phyloP scores from a whole-genome alignment of 2,113 vertebrate genomes.

The Poecile atricapillus region DNA sequence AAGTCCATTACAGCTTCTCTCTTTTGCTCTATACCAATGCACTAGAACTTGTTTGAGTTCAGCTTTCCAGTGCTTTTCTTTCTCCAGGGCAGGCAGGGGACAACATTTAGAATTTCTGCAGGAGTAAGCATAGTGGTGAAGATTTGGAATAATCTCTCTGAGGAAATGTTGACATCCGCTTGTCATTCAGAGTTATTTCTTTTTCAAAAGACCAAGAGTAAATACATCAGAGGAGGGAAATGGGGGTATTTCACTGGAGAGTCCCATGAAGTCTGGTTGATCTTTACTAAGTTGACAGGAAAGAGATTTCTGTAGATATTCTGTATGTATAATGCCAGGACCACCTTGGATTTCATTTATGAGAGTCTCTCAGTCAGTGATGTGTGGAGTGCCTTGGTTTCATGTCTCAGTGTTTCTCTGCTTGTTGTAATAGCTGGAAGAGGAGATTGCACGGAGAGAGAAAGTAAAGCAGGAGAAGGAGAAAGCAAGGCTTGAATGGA shows the following conservation, averaged over 20 bases:
- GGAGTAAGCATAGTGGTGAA: not conserved
- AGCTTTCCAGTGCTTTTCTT: not conserved
- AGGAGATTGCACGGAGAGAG: slow-evolving; percentile 72
- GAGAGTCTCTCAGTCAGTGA: not conserved
- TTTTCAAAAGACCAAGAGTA: not conserved
- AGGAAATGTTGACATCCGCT: not conserved
- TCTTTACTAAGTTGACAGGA: not conserved
- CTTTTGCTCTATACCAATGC: not conserved
- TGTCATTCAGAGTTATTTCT: not conserved
- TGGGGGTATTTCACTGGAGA: not conserved
- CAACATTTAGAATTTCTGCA: not conserved
- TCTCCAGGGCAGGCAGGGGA: not conserved
- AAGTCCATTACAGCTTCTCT: not conserved
- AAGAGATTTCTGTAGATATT: not conserved
- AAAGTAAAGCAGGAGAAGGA: slow-evolving; percentile 44
- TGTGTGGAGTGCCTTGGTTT: not conserved
- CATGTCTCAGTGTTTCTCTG: not conserved
- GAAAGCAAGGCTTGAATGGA: slow-evolving; percentile 59
- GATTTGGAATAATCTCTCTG: not conserved
- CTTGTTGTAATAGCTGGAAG: slow-evolving; percentile 74
- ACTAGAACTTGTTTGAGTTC: not conserved
- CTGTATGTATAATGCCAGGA: not conserved
- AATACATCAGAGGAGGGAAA: not conserved
- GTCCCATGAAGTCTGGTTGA: not conserved
- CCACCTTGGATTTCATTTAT: not conserved